Evolutionary conservation across 2,888 invertebrate genomes (phyloP).

Genomic region (Myathropa florea): DNA sequence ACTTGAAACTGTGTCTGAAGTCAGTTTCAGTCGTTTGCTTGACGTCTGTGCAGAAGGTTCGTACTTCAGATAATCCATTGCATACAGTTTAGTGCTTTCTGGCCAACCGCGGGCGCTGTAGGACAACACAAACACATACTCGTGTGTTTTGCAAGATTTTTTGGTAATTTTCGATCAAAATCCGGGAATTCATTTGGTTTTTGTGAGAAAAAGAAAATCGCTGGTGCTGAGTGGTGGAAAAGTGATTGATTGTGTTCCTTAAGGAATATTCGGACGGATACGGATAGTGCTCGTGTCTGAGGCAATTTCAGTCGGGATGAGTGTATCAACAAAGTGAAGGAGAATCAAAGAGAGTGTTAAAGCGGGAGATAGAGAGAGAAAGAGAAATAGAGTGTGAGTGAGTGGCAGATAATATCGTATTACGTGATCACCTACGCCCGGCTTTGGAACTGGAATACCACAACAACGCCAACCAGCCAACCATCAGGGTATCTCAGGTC

Average conservation of each 20-base stretch:
- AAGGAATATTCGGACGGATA: background rate
- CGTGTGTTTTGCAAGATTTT: constrained; percentile 21
- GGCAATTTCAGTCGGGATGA: background rate
- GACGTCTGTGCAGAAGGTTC: constrained; percentile 56
- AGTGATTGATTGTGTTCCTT: constrained; percentile 30
- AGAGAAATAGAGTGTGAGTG: constrained; percentile 19
- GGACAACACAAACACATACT: constrained; percentile 4
- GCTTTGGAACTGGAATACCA: constrained; percentile 62
- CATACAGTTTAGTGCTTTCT: background rate
- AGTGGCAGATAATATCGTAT: constrained; percentile 56
- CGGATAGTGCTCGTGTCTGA: background rate
- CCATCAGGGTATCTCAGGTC: constrained; percentile 25
- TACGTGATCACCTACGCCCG: constrained; percentile 69
- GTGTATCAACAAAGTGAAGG: constrained; percentile 3
- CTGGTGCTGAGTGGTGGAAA: constrained; percentile 15
- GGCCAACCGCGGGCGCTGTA: constrained; percentile 24
- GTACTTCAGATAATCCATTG: constrained; percentile 11
- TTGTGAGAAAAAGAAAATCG: background rate
- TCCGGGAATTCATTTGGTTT: constrained; percentile 3
- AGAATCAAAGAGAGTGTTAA: constrained; percentile 24
- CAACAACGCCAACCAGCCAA: constrained; percentile 27
- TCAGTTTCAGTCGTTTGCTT: constrained; percentile 53
- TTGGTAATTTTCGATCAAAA: background rate
- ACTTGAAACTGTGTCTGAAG: constrained; percentile 40
- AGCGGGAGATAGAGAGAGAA: background rate